Conservation (phyloP, 2,797 vertebrate genomes). For the Austrolebias charrua region DNA sequence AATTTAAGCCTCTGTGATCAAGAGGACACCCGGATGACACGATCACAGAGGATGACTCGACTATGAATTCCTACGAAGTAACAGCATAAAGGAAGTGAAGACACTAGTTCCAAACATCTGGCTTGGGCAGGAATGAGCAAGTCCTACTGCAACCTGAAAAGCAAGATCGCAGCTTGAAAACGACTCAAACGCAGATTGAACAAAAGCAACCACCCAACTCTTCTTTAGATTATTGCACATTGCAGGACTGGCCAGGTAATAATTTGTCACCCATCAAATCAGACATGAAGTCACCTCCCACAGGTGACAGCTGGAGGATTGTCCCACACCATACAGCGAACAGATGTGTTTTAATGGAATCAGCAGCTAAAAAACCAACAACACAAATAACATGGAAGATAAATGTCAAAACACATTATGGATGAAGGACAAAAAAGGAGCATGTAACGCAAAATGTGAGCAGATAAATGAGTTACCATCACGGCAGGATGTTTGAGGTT, state of each 20-base stretch:
- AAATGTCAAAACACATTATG: background rate
- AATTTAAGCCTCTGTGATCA: conserved; percentile 30
- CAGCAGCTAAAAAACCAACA: conserved; percentile 42
- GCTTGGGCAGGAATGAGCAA: conserved; percentile 15
- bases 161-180: background rate
- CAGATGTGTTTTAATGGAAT: conserved; percentile 75
- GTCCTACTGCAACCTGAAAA: conserved; percentile 1
- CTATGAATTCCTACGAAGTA: too few species aligned
- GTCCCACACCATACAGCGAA: conserved; percentile 66
- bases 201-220: background rate
- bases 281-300: conserved; percentile 32
- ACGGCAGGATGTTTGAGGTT: conserved; percentile 33
- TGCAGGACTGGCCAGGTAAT: conserved; percentile 18
- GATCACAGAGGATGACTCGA: too few species aligned
- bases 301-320: conserved; percentile 60
- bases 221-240: background rate
- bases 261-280: conserved; percentile 31
- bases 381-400: conserved; percentile 14
- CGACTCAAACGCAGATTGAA: background rate
- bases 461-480: conserved; percentile 33
- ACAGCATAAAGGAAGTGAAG: background rate
- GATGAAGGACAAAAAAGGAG: background rate
- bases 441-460: background rate
- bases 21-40: background rate
- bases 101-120: conserved; percentile 9